Percentiles rank a stretch among this genome's conserved stretches.
These are phyloP conservation scores for Alviniconcha strummeri DNA, from an alignment of 2,888 invertebrate genomes.

Conservation along the genomic window DNA sequence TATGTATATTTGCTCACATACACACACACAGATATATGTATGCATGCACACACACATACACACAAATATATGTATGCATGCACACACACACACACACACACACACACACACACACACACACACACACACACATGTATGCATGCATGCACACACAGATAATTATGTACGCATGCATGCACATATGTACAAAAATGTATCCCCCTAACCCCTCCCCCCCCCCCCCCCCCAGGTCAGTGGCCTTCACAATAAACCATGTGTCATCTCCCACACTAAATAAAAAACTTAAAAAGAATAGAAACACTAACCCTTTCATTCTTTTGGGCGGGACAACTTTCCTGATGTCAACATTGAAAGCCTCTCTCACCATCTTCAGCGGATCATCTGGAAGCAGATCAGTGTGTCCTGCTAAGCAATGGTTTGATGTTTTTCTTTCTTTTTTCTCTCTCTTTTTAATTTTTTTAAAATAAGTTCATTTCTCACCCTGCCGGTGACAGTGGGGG, in stretches of 20 bases:
- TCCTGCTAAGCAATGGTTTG: neutral
- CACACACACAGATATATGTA: neutral
- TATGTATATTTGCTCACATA: neutral
- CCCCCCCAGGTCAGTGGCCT: too few relatives aligned
- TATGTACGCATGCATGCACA: too few relatives aligned
- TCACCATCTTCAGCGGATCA: conserved; percentile 76
- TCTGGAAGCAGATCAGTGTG: conserved; percentile 60
- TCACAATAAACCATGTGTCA: too few relatives aligned
- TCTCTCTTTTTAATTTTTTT: neutral
- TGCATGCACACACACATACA: too few relatives aligned
- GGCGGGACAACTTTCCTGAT: conserved; percentile 77
- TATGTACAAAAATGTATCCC: neutral
- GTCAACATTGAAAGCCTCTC: conserved; percentile 74
- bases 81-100: neutral
- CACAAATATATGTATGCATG: neutral
- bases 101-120: too few relatives aligned
- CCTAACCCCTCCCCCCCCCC: neutral
- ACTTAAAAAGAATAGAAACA: conserved; percentile 57
- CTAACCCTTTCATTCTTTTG: conserved; percentile 83
- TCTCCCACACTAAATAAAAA: too few relatives aligned
- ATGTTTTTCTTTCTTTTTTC: neutral
- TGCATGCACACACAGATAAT: too few relatives aligned
- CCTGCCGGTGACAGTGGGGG: neutral
- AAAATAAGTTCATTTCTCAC: neutral
- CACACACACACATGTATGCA: too few relatives aligned